These are phyloP conservation scores for Platalea minor DNA, from an alignment of 2,797 vertebrate genomes.

Conservation along the genomic window DNA sequence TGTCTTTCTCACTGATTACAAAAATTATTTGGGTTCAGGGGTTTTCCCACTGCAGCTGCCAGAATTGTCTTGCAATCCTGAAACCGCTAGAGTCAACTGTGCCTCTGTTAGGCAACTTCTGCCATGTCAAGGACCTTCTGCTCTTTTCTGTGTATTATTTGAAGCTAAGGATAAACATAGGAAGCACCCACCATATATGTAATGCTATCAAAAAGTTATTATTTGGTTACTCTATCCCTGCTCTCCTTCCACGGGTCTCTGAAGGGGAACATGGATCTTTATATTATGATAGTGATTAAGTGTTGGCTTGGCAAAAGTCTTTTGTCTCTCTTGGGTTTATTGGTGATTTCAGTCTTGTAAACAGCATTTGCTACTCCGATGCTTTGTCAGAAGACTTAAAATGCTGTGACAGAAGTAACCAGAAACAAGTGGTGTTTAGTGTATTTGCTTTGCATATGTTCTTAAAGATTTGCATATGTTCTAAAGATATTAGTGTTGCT, in stretches of 20 bases:
- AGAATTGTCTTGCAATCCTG: background rate
- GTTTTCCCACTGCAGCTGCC: background rate
- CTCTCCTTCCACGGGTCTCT: background rate
- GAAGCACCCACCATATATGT: background rate
- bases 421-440: background rate
- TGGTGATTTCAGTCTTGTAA: background rate
- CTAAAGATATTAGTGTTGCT: background rate
- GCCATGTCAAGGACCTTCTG: background rate
- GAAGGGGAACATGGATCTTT: background rate
- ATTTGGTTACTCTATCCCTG: background rate
- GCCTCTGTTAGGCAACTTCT: background rate
- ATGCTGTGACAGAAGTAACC: background rate
- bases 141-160: background rate
- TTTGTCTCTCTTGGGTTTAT: background rate
- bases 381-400: background rate
- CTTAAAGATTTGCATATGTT: background rate
- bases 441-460: background rate
- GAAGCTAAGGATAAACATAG: background rate
- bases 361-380: background rate
- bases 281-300: background rate
- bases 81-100: background rate
- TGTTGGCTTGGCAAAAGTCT: background rate
- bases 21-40: background rate
- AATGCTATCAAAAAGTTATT: background rate
- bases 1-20: background rate